Evolutionary conservation across 1,140 invertebrate species (phyloP).

Genomic region (Pentalonia nigronervosa): DNA sequence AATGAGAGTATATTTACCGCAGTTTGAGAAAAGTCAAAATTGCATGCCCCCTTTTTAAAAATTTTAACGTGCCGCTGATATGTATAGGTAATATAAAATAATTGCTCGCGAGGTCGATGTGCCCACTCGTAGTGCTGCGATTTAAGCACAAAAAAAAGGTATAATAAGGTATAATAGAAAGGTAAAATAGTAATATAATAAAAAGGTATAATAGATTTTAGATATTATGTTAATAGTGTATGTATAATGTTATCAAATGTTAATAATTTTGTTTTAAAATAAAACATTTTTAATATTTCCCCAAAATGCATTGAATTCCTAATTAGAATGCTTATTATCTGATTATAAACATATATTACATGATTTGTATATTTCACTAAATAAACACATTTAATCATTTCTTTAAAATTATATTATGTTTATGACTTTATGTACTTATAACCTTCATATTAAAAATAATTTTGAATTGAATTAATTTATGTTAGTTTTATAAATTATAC

Average conservation of each 20-base stretch:
- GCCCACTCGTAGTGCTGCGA: not conserved
- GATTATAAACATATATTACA: not conserved
- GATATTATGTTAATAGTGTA: not conserved
- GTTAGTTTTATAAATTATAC: not conserved
- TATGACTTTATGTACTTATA: not conserved
- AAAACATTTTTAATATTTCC: not conserved
- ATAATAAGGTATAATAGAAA: too few relatives aligned
- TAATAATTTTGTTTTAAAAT: not conserved
- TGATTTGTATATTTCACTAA: not conserved
- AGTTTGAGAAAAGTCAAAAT: too few relatives aligned
- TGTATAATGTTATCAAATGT: not conserved
- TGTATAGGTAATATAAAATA: not conserved
- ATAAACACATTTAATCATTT: not conserved
- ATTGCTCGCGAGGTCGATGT: not conserved
- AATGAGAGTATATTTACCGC: too few relatives aligned
- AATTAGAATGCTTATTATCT: not conserved
- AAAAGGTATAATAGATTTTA: not conserved
- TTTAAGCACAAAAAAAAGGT: not conserved
- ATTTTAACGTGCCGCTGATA: too few relatives aligned
- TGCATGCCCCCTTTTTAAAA: too few relatives aligned
- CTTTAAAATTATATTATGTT: not conserved
- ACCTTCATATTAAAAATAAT: not conserved
- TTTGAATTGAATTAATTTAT: not conserved
- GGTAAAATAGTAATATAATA: too few relatives aligned
- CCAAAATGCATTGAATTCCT: not conserved